Evolutionary conservation across 2,113 vertebrate genomes (phyloP), one percentile per base, ranked within the genome.

Genomic region (Nannobrachium achirus): DNA sequence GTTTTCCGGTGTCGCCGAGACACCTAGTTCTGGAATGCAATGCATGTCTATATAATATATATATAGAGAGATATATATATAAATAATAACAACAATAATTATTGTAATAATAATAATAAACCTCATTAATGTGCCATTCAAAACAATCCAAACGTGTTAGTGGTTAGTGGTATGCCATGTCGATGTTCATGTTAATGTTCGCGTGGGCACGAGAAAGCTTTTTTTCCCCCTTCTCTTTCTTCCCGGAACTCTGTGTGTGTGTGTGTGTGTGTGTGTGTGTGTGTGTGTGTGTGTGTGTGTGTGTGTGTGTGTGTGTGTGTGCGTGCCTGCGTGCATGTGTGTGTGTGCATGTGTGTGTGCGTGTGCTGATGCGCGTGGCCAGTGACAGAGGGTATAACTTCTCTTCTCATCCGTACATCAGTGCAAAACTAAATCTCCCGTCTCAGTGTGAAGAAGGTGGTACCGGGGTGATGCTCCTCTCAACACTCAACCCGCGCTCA

Each of bases 351-450:
- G 16, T 56, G 41, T 42, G 60, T 18, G 14, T 58, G 25, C 25
- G 25, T 33, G 25, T 33, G 25, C 25, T 5, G 25, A 33, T 33
- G 25, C 2, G 25, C 25, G 3, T 33, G 25, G 6, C 25, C 25
- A 33, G 25, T 33, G 25, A 33, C 15, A 48, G 63, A 18, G 42
- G 39, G 41, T 50, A 50, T 15, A 5, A 63, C 69, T 78, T 85
- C 6, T 50, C 69, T 68, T 86, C 84, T 80, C 73, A 49, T 89
- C 73, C 56, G 5, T 59, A 18, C 71, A 67, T 86, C 83, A 87
- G 84, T 91, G 89, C 84, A 86, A 84, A 33, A 33, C 25, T 4
- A 33, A 84, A 80, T 82, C 79, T 86, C 75, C 70, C 77, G 64
- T 87, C 82, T 81, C 71, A 61, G 80, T 81, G 81, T 73, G 73